Percentiles rank a stretch among this genome's conserved stretches.
These are phyloP conservation scores for Oligia strigilis DNA, from an alignment of 2,888 invertebrate species.

Conservation along the genomic window DNA sequence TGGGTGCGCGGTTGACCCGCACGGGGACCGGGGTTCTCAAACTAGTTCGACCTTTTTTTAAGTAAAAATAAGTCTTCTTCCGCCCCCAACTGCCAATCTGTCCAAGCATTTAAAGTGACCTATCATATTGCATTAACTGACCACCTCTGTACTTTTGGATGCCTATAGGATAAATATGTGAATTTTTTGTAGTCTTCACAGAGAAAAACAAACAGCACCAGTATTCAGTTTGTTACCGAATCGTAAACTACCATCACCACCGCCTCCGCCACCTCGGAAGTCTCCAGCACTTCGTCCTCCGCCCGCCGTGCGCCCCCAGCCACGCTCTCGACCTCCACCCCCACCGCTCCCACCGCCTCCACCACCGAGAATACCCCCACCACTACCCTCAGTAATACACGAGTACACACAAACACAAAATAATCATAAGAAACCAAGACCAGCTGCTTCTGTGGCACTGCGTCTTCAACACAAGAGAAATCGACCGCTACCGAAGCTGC, in stretches of 20 bases:
- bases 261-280: constrained; percentile 16
- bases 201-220: background rate
- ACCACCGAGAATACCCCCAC: constrained; percentile 19
- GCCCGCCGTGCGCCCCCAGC: rapidly evolving
- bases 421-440: background rate
- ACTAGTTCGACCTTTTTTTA: too few relatives aligned
- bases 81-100: too few relatives aligned
- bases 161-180: background rate
- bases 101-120: background rate
- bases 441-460: background rate
- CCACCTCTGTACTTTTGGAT: background rate
- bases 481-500: constrained; percentile 15
- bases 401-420: background rate
- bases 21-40: too few relatives aligned
- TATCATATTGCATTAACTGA: background rate
- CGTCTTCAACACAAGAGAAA: background rate
- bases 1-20: too few relatives aligned
- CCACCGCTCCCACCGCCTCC: background rate
- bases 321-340: rapidly evolving
- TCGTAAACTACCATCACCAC: background rate
- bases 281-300: background rate
- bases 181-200: constrained; percentile 4
- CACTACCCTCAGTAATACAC: constrained; percentile 13
- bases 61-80: too few relatives aligned
- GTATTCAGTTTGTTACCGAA: background rate